Conservation (phyloP, 2,797 vertebrate genomes). For the Fringilla coelebs region DNA sequence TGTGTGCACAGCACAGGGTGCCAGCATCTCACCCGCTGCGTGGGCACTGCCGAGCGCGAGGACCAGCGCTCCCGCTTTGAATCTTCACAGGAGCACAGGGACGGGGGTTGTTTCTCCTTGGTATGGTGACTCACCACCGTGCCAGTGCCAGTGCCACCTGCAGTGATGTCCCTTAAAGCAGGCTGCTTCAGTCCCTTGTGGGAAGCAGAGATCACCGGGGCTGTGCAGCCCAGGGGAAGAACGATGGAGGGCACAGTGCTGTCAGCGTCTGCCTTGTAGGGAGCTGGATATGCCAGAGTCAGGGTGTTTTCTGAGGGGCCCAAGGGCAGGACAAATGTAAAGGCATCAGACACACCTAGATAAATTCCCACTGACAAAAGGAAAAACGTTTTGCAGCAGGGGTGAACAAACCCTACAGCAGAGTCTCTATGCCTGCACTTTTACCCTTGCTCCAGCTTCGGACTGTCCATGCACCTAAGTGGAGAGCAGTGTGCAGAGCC, state of each 20-base stretch:
- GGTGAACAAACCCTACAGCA: background rate
- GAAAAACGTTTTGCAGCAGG: background rate
- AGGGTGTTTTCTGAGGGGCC: background rate
- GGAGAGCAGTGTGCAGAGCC: background rate
- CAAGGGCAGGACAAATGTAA: background rate
- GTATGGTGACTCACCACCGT: background rate
- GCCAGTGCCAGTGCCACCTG: background rate
- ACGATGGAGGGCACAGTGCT: background rate
- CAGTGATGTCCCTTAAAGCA: background rate
- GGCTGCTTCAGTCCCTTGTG: background rate
- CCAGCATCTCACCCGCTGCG: background rate
- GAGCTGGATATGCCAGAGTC: background rate
- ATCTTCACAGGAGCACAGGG: background rate
- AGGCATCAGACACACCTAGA: background rate
- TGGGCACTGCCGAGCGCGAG: background rate
- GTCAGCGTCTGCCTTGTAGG: background rate
- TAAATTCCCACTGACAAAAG: background rate
- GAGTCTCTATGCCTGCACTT: background rate
- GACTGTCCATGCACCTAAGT: background rate
- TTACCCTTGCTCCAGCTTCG: background rate
- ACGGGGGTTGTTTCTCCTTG: background rate
- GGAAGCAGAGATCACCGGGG: background rate
- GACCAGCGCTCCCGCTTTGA: accelerated
- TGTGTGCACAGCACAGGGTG: accelerated
- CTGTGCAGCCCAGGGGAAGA: background rate